Conservation (phyloP, 2,113 vertebrate species). For the Geococcyx californianus region DNA sequence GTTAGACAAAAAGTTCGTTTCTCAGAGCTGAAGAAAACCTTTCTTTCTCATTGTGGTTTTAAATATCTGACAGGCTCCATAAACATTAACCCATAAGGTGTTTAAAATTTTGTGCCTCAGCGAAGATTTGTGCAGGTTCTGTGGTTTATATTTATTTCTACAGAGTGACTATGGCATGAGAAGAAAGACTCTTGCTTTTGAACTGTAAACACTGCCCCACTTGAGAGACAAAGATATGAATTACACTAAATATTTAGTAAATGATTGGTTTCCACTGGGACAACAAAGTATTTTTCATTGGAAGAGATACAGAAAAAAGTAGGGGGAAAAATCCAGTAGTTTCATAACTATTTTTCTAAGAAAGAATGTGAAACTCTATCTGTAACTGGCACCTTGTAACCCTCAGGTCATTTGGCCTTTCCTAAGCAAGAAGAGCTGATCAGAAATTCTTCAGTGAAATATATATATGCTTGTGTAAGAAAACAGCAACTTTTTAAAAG, state of each 20-base stretch:
- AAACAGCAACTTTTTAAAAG: not conserved
- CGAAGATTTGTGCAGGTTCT: conserved; percentile 42
- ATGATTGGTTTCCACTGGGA: conserved; percentile 46
- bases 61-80: conserved; percentile 43
- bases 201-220: conserved; percentile 15
- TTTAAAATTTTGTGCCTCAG: conserved; percentile 12
- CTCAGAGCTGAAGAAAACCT: conserved; percentile 37
- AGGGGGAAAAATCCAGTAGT: conserved; percentile 16
- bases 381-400: conserved; percentile 54
- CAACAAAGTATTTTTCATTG: conserved; percentile 33
- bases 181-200: conserved; percentile 24
- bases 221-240: conserved; percentile 10
- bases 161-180: not conserved
- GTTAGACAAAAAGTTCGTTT: not conserved
- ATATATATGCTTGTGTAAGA: not conserved
- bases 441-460: conserved; percentile 5
- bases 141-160: conserved; percentile 32
- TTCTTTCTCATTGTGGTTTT: conserved; percentile 34
- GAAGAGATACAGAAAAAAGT: conserved; percentile 22
- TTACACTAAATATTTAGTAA: conserved; percentile 55
- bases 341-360: conserved; percentile 60
- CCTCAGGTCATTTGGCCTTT: conserved; percentile 36
- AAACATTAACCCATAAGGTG: conserved; percentile 46
- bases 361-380: conserved; percentile 62
- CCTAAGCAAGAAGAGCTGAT: not conserved